Conservation (phyloP, 2,797 vertebrate species). For the Spinus olivaceus region DNA sequence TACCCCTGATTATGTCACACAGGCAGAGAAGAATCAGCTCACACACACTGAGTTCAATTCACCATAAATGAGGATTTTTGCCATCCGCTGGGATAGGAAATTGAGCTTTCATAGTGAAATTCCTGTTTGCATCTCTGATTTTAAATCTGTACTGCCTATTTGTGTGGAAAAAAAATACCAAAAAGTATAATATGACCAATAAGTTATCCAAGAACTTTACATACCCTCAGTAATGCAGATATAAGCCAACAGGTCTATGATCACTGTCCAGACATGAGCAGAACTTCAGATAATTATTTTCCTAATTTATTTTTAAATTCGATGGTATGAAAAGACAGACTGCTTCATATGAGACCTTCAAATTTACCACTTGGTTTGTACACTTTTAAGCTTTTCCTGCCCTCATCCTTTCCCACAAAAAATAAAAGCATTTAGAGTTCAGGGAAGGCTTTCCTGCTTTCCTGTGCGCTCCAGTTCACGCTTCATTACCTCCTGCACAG, state of each 20-base stretch:
- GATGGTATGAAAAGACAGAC: not conserved
- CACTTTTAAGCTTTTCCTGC: not conserved
- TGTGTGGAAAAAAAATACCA: not conserved
- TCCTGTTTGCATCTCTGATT: not conserved
- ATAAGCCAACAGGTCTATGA: not conserved
- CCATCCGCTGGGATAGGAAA: not conserved
- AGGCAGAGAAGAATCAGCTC: not conserved
- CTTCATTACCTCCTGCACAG: not conserved
- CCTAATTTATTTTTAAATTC: not conserved
- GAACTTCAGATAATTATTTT: not conserved
- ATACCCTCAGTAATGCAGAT: not conserved
- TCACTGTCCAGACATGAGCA: not conserved
- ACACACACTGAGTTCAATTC: not conserved
- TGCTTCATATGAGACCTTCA: not conserved
- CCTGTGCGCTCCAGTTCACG: accelerated
- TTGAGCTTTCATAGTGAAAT: not conserved
- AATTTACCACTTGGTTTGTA: not conserved
- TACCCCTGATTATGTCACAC: not conserved
- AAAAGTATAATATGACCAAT: not conserved
- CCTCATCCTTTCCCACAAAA: not conserved
- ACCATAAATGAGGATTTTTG: not conserved
- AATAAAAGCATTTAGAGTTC: not conserved
- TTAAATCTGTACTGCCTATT: not conserved
- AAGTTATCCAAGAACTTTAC: not conserved
- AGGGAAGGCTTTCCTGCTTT: not conserved